These are phyloP conservation scores for Nemotelus nigrinus DNA, from an alignment of 2,888 invertebrate species.

Conservation along the genomic window DNA sequence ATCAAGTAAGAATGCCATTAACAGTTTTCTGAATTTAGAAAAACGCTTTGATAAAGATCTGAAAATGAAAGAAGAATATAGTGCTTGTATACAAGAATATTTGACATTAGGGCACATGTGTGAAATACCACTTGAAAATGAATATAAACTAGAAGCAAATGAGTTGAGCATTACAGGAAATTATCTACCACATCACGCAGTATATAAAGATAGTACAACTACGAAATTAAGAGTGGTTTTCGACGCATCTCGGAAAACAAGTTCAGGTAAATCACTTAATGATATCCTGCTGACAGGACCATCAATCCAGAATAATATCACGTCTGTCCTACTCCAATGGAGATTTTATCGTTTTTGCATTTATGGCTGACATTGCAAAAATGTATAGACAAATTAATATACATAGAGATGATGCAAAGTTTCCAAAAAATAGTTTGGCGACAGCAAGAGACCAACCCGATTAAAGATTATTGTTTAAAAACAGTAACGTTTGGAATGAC, in stretches of 20 bases:
- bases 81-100: not conserved
- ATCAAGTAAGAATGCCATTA: not conserved
- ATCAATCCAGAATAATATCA: not conserved
- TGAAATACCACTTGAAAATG: not conserved
- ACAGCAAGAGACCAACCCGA: not conserved
- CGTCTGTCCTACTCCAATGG: too few species aligned
- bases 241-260: constrained; percentile 8
- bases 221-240: constrained; percentile 10
- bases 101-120: not conserved
- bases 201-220: constrained; percentile 8
- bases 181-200: constrained; percentile 8
- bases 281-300: constrained; percentile 1
- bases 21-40: not conserved
- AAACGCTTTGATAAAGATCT: not conserved
- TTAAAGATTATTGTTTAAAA: not conserved
- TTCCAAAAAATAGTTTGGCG: not conserved
- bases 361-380: not conserved
- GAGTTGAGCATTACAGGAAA: too few species aligned
- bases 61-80: not conserved
- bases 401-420: not conserved
- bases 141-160: not conserved
- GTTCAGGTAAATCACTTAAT: not conserved
- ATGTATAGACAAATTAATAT: not conserved
- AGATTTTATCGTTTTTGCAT: too few species aligned
- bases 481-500: not conserved